These are phyloP conservation scores for Ceratosolen fusciceps DNA, from an alignment of 1,140 invertebrate genomes.

Conservation along the genomic window DNA sequence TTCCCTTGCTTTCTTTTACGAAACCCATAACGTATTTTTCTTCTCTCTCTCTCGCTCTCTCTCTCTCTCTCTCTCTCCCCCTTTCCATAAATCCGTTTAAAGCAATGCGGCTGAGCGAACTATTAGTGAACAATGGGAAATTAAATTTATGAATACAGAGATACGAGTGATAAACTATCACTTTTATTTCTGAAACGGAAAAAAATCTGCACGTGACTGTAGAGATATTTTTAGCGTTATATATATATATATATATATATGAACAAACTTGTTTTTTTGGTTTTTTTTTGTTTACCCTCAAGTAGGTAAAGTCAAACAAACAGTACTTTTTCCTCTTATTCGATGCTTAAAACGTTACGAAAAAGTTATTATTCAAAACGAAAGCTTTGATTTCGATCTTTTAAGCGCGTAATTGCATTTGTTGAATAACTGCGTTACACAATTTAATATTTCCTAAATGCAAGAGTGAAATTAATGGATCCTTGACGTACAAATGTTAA, in stretches of 20 bases:
- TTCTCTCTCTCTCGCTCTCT: too few relatives aligned
- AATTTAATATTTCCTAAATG: neutral
- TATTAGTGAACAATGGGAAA: neutral
- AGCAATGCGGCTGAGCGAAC: neutral
- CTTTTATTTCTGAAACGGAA: neutral
- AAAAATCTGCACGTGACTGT: neutral
- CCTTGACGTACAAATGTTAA: too few relatives aligned
- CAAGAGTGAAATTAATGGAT: neutral
- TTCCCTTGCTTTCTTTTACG: too few relatives aligned
- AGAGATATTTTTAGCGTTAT: neutral
- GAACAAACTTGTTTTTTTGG: too few relatives aligned
- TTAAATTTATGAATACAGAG: neutral
- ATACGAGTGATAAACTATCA: neutral
- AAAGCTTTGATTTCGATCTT: neutral
- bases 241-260: too few relatives aligned
- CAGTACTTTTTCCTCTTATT: neutral
- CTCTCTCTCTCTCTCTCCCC: too few relatives aligned
- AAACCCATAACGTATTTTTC: too few relatives aligned
- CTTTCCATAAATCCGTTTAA: neutral
- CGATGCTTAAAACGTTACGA: neutral
- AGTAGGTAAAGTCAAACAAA: too few relatives aligned
- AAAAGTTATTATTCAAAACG: neutral
- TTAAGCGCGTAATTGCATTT: neutral
- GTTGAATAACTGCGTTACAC: neutral
- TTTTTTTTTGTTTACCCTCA: too few relatives aligned